A percentile compares a stretch with the other conserved stretches of the same genome.
Evolutionary conservation across 2,888 invertebrate genomes (phyloP).

Genomic region (Nebria brevicollis): DNA sequence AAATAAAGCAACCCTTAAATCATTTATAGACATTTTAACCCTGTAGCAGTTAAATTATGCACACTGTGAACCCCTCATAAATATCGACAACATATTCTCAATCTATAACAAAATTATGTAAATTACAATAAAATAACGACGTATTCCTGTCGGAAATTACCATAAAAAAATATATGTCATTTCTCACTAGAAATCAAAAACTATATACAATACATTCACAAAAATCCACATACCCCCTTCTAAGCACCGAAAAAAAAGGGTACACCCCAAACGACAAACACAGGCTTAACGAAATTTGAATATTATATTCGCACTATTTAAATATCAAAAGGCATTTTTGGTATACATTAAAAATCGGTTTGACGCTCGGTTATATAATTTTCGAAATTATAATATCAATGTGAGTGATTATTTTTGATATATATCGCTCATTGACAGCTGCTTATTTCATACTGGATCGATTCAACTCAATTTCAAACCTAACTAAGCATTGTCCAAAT

Average conservation of each 20-base stretch:
- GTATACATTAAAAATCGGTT: neutral
- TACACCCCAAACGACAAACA: neutral
- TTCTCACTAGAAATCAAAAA: neutral
- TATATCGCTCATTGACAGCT: slow-evolving; percentile 10
- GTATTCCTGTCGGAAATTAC: neutral
- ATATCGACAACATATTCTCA: too few relatives aligned
- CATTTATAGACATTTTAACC: too few relatives aligned
- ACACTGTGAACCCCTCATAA: too few relatives aligned
- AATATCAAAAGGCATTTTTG: slow-evolving; percentile 8
- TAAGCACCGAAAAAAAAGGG: neutral
- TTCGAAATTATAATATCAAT: slow-evolving; percentile 23
- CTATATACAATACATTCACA: neutral
- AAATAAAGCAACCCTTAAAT: too few relatives aligned
- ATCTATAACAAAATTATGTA: too few relatives aligned
- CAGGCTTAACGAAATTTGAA: slow-evolving; percentile 17
- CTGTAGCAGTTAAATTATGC: too few relatives aligned
- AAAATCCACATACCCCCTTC: too few relatives aligned
- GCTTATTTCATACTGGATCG: neutral
- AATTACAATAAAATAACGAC: neutral
- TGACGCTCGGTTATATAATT: neutral
- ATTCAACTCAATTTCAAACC: too few relatives aligned
- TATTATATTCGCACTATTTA: slow-evolving; percentile 13
- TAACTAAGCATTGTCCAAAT: too few relatives aligned
- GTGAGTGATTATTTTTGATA: slow-evolving; percentile 8
- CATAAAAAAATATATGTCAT: neutral